Base-by-base conservation (phyloP, 2,797 vertebrate species). In the Tachyglossus aculeatus region DNA sequence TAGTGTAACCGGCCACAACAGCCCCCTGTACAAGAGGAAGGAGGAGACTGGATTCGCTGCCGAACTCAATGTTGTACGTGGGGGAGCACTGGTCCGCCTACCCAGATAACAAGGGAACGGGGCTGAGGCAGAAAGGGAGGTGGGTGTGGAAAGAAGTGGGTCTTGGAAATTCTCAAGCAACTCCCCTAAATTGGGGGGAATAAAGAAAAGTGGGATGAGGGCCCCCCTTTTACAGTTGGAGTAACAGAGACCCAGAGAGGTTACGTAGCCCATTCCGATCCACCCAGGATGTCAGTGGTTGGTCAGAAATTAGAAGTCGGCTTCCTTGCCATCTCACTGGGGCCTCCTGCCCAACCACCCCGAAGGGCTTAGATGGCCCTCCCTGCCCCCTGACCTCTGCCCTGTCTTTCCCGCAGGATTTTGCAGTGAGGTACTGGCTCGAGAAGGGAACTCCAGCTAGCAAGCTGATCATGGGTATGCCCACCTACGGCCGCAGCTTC, bases 401-500 rank as follows among this genome's bases (percentile, higher is more conserved):
- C n/a, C n/a, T 21, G 18, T 29, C 27, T 13, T 33, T 33, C 31
- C 11, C 33, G 12, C 37, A 69, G 72, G 55, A 76, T 2, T 66
- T 56, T 9, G 60, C 71, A 19, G 59, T 69, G 21, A 63, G 39
- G 12, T 65, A 75, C 16, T 75, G 63, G 75, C 53, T 48, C 48
- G 38, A 22, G 4, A 66, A 76, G 19, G 64, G 67, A 5, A 60
- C 63, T 40, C 74, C 67, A 5, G 50, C 48, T 12, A 34, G 75
- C 29, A 75, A 78, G 39, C 76, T 94, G 54, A 57, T 93, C 14
- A 43, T 94, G 48, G 88, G 90, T 48, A 91, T 94, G 41, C 84
- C 94, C 25, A 88, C 88, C 1, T 95, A 85, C 4, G 94, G 94
- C 16, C 89, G 90, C 21, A 92, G 93, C 15, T 93, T 74, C 79